A percentile compares a stretch with the other conserved stretches of the same genome.
These are phyloP conservation scores for Orthosia cruda DNA, from an alignment of 2,888 invertebrate genomes.

Conservation along the genomic window DNA sequence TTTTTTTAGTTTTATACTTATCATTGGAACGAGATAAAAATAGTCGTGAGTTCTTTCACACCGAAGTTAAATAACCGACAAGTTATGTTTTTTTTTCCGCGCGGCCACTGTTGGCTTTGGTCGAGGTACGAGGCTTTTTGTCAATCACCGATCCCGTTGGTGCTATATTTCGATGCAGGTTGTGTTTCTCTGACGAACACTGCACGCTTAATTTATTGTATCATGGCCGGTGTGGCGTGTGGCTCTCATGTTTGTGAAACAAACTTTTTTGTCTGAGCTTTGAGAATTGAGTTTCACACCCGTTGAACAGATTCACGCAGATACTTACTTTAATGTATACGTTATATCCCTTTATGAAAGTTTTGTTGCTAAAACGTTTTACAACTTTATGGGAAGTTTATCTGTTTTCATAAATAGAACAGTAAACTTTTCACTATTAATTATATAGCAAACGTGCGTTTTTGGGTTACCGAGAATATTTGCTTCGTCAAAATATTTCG, in stretches of 20 bases:
- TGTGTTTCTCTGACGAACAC: slow-evolving; percentile 22
- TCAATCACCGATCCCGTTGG: slow-evolving; percentile 70
- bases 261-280: slow-evolving; percentile 25
- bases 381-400: slow-evolving; percentile 18
- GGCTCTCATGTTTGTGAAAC: slow-evolving; percentile 35
- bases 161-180: slow-evolving; percentile 55
- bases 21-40: slow-evolving; percentile 75
- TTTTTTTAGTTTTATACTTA: slow-evolving; percentile 69
- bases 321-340: not conserved
- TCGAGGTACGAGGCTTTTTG: slow-evolving; percentile 69
- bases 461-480: not conserved
- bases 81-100: slow-evolving; percentile 69
- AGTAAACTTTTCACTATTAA: slow-evolving; percentile 16
- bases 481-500: slow-evolving; percentile 22
- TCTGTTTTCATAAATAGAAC: slow-evolving; percentile 13
- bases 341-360: slow-evolving; percentile 10
- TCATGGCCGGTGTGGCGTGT: not conserved
- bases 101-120: slow-evolving; percentile 54
- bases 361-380: slow-evolving; percentile 4
- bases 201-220: slow-evolving; percentile 35
- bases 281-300: slow-evolving; percentile 17
- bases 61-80: slow-evolving; percentile 74
- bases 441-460: slow-evolving; percentile 2
- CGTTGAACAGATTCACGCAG: slow-evolving; percentile 25
- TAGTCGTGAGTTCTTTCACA: slow-evolving; percentile 81